phyloP scores from a whole-genome alignment of 2,888 invertebrate species.

The Lochmaea crataegi region DNA sequence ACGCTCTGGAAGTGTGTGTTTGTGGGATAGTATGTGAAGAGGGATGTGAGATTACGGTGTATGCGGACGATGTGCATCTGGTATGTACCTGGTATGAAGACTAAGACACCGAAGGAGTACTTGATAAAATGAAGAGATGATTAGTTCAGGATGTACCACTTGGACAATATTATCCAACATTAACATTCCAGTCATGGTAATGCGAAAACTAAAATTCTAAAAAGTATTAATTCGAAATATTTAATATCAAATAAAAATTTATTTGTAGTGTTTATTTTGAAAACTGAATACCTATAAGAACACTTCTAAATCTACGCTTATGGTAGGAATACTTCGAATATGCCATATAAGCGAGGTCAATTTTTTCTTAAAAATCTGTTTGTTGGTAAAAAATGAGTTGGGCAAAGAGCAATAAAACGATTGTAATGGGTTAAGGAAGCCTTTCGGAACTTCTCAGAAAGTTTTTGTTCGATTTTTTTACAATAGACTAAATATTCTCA shows the following conservation, averaged over 20 bases:
- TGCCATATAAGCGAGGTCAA: constrained; percentile 51
- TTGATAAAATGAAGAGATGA: no score
- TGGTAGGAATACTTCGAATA: constrained; percentile 45
- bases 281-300: not conserved
- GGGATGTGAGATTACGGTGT: no score
- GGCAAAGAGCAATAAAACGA: constrained; percentile 49
- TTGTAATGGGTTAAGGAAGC: constrained; percentile 49
- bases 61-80: no score
- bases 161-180: no score
- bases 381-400: constrained; percentile 46
- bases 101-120: no score
- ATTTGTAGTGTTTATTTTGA: not conserved
- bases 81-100: no score
- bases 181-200: not conserved
- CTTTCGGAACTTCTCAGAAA: constrained; percentile 46
- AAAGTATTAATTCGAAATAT: no score
- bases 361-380: constrained; percentile 49
- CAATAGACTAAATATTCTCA: constrained; percentile 40
- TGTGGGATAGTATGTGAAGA: no score
- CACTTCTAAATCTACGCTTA: constrained; percentile 53
- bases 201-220: not conserved
- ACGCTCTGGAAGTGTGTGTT: no score
- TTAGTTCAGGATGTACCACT: no score
- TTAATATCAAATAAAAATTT: no score
- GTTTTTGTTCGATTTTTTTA: constrained; percentile 46